Evolutionary conservation across 2,113 vertebrate species (phyloP), one percentile per base, ranked within the genome.

Genomic region (Clarias macrocephalus): DNA sequence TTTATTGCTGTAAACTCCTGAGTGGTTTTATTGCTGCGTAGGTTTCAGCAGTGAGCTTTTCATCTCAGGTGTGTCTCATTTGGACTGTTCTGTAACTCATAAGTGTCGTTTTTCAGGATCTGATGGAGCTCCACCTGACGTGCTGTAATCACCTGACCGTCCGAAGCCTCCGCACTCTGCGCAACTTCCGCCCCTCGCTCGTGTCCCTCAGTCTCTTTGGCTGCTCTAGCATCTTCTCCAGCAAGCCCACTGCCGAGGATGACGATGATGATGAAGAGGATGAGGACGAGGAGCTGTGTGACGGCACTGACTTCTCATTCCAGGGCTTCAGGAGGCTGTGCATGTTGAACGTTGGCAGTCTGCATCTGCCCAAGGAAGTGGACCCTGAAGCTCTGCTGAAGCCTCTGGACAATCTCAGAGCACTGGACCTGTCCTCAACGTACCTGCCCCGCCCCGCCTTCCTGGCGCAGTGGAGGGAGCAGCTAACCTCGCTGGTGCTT

Each of bases 131-230:
- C 12, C 97, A 97, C 91, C 93, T 99, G 92, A 98, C 96, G 89
- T 98, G 97, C 95, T 99, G 98, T 76, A 96, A 96, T 94, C 96
- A 96, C 87, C 94, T 99, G 89, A 97, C 97, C 0, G 96, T 97
- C n/a, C 97, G 97, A 90, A 98, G 97, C 91, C 94, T 99, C 83
- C 97, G 97, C 89, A 97, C 97, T 0, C 94, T 99, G 65, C 91
- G 91, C 81, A 95, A 95, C 93, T 99, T 99, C 90, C 95, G 96
- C 18, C 96, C 96, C 92, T 97, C 96, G 0, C 91, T 99, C 89
- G 96, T 98, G 63, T 99, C 97, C 66, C 94, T 99, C 33, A 98
- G 97, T 92, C 96, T 99, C 66, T 99, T 98, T 0, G 97, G 97
- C 92, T 99, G 98, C 86, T 95, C 93, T 37, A 95, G 96, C 93